Evolutionary conservation across 2,113 vertebrate species (phyloP).

Genomic region (Oreotrochilus melanogaster): DNA sequence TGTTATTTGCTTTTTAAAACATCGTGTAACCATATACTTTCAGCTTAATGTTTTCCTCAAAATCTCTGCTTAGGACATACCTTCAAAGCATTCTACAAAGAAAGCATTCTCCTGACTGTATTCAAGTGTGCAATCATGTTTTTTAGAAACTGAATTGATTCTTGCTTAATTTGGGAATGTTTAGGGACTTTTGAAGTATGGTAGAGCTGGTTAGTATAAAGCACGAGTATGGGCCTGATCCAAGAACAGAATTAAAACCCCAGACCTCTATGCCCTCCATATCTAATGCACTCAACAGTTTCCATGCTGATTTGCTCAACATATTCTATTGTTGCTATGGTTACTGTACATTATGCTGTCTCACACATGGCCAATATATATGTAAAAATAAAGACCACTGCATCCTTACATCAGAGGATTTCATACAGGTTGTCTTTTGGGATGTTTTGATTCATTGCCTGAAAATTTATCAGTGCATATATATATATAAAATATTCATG

Average conservation of each 20-base stretch:
- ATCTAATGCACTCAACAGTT: not conserved
- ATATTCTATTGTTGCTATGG: constrained; percentile 24
- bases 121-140: not conserved
- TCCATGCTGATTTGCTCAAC: constrained; percentile 8
- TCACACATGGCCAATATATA: not conserved
- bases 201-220: not conserved
- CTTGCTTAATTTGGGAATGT: not conserved
- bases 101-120: not conserved
- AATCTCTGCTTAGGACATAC: not conserved
- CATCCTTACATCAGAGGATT: not conserved
- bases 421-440: not conserved
- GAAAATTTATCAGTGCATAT: not conserved
- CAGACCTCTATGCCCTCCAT: not conserved
- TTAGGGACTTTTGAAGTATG: not conserved
- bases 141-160: constrained; percentile 3
- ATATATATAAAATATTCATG: accelerated
- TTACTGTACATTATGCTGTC: not conserved
- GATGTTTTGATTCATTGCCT: not conserved
- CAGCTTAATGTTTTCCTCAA: not conserved
- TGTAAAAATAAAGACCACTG: not conserved
- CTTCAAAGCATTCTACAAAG: constrained; percentile 33
- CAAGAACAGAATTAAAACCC: not conserved
- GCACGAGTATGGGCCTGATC: not conserved
- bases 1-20: not conserved
- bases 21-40: not conserved